Evolutionary conservation across 2,797 vertebrate genomes (phyloP).

Genomic region (Micropoecilia bifurca): DNA sequence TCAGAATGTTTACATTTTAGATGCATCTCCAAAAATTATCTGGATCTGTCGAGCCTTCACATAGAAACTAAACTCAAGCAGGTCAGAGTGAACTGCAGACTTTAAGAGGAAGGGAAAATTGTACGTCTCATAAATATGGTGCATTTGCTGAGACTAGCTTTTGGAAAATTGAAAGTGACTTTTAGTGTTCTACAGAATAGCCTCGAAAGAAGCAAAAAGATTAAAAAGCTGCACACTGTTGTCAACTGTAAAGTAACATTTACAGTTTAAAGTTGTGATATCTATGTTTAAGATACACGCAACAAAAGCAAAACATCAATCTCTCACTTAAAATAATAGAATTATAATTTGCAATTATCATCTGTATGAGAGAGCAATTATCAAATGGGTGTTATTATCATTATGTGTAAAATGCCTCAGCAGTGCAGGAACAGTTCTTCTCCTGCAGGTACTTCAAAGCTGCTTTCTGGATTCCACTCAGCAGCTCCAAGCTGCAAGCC

Average conservation of each 20-base stretch:
- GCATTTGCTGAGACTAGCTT: background rate
- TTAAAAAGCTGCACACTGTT: background rate
- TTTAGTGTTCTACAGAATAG: background rate
- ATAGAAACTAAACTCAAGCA: background rate
- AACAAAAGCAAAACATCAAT: background rate
- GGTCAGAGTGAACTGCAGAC: background rate
- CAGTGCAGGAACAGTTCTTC: background rate
- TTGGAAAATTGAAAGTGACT: background rate
- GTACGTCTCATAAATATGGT: background rate
- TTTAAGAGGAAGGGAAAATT: background rate
- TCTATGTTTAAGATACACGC: background rate
- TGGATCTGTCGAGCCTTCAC: background rate
- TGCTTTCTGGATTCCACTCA: slow-evolving; percentile 25
- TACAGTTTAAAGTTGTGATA: background rate
- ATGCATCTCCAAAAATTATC: background rate
- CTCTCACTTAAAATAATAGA: background rate
- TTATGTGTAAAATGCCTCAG: background rate
- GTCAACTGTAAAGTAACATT: background rate
- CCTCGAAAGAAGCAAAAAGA: background rate
- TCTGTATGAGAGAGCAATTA: background rate
- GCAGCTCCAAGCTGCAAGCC: slow-evolving; percentile 55
- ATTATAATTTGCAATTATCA: background rate
- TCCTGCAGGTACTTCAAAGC: background rate
- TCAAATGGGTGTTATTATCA: background rate
- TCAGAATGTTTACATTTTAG: background rate